A percentile compares a stretch with the other conserved stretches of the same genome.
Conservation (phyloP, 1,140 invertebrate species). For the Zaprionus capensis region DNA sequence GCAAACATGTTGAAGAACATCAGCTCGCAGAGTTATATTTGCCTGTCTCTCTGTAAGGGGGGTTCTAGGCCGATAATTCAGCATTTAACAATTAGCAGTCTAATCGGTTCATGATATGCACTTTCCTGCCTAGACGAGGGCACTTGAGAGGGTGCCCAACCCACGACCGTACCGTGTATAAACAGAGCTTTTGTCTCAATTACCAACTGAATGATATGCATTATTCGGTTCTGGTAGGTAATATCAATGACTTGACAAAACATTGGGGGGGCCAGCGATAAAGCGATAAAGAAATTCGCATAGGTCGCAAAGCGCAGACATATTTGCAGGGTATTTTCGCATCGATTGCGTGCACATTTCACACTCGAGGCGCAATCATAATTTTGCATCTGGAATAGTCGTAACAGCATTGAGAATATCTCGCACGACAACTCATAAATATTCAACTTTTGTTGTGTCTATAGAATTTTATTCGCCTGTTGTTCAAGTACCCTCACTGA, state of each 20-base stretch:
- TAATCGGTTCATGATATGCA: slow-evolving; percentile 38
- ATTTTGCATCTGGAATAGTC: slow-evolving; percentile 27
- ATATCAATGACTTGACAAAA: slow-evolving; percentile 31
- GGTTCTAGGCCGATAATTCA: not conserved
- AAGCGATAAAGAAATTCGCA: slow-evolving; percentile 37
- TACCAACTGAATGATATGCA: slow-evolving; percentile 39
- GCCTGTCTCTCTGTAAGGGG: not conserved
- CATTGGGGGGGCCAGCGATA: not conserved
- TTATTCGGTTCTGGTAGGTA: slow-evolving; percentile 17
- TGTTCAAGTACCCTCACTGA: slow-evolving; percentile 15
- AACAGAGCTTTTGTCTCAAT: slow-evolving; percentile 30
- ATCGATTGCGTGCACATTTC: slow-evolving; percentile 12
- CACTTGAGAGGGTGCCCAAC: not conserved
- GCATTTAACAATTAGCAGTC: not conserved
- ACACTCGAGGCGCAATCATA: slow-evolving; percentile 29
- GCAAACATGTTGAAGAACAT: not conserved
- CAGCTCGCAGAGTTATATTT: not conserved
- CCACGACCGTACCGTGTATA: not conserved
- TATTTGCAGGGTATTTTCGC: slow-evolving; percentile 13
- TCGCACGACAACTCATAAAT: slow-evolving; percentile 72
- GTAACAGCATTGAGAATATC: slow-evolving; percentile 51
- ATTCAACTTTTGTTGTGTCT: slow-evolving; percentile 65
- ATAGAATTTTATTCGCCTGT: slow-evolving; percentile 60
- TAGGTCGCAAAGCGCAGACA: not conserved
- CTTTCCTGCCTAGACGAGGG: slow-evolving; percentile 9